These are phyloP conservation scores for Apodemia zela DNA, from an alignment of 2,888 invertebrate species.

Conservation along the genomic window DNA sequence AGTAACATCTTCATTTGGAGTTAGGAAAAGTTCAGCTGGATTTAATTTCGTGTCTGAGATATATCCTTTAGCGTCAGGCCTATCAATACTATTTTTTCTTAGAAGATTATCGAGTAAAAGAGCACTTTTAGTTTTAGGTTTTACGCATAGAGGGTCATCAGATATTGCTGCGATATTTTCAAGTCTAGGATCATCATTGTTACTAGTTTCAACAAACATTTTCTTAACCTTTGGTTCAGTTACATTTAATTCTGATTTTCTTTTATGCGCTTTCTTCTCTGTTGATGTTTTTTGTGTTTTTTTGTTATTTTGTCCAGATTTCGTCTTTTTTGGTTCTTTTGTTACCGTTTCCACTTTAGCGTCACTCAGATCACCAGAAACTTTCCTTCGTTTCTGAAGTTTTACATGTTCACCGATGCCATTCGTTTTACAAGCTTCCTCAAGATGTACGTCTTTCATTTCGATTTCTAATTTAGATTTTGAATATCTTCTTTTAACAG, in stretches of 20 bases:
- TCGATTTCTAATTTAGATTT: constrained; percentile 72
- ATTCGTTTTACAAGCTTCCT: constrained; percentile 67
- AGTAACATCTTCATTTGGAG: constrained; percentile 56
- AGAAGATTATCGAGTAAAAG: constrained; percentile 77
- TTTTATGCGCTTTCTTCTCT: constrained; percentile 67
- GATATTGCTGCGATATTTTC: constrained; percentile 45
- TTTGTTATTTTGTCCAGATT: constrained; percentile 44
- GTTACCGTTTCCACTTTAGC: constrained; percentile 49
- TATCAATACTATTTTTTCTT: constrained; percentile 80
- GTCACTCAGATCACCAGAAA: constrained; percentile 63
- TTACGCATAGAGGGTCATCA: constrained; percentile 45
- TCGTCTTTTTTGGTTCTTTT: constrained; percentile 57
- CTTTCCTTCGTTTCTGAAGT: constrained; percentile 75
- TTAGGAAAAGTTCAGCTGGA: constrained; percentile 70
- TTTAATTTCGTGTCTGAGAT: constrained; percentile 60
- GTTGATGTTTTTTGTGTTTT: constrained; percentile 47
- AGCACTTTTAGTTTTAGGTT: constrained; percentile 71
- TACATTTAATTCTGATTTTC: constrained; percentile 56
- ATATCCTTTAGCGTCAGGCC: constrained; percentile 59
- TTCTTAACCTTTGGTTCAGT: constrained; percentile 53
- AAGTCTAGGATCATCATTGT: constrained; percentile 53
- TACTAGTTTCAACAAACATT: constrained; percentile 44
- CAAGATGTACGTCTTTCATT: constrained; percentile 69
- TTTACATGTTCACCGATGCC: constrained; percentile 78
- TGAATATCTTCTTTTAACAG: constrained; percentile 67